These are phyloP conservation scores for Tetrapedia diversipes DNA, from an alignment of 2,888 invertebrate species.

Conservation along the genomic window DNA sequence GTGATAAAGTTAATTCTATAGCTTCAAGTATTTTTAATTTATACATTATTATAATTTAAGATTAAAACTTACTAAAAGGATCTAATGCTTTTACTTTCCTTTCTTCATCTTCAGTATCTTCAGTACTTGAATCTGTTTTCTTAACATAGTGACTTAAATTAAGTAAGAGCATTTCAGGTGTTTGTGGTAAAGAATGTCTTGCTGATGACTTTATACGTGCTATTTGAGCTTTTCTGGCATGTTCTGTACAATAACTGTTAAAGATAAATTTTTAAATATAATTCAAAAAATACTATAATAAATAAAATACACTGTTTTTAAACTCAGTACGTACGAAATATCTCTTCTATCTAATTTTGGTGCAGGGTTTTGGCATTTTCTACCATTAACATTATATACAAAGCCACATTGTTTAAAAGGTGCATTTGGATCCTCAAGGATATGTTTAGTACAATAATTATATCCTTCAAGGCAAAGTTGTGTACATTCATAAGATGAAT, in stretches of 20 bases:
- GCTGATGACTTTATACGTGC: conserved; percentile 86
- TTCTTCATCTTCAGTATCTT: conserved; percentile 83
- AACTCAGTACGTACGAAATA: conserved; percentile 83
- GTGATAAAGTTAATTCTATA: not conserved
- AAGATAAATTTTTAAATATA: conserved; percentile 40
- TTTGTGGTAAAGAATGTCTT: conserved; percentile 86
- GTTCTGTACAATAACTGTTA: conserved; percentile 87
- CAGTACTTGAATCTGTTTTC: conserved; percentile 77
- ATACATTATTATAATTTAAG: not conserved
- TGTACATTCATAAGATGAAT: conserved; percentile 87
- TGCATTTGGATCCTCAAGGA: conserved; percentile 91
- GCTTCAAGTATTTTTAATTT: not conserved
- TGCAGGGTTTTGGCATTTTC: conserved; percentile 91
- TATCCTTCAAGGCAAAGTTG: conserved; percentile 88
- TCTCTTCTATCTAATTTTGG: conserved; percentile 89
- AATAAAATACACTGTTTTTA: conserved; percentile 10
- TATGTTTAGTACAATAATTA: conserved; percentile 92
- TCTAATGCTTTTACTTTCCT: conserved; percentile 84
- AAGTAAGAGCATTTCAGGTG: conserved; percentile 87
- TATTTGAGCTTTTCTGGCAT: conserved; percentile 87
- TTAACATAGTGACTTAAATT: conserved; percentile 87
- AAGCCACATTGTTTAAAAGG: conserved; percentile 93
- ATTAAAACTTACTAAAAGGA: conserved; percentile 85
- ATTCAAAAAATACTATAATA: not conserved
- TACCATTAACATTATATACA: conserved; percentile 87